A percentile compares a stretch with the other conserved stretches of the same genome.
Conservation (phyloP, 2,888 invertebrate species). For the Acanthosepion esculentum region DNA sequence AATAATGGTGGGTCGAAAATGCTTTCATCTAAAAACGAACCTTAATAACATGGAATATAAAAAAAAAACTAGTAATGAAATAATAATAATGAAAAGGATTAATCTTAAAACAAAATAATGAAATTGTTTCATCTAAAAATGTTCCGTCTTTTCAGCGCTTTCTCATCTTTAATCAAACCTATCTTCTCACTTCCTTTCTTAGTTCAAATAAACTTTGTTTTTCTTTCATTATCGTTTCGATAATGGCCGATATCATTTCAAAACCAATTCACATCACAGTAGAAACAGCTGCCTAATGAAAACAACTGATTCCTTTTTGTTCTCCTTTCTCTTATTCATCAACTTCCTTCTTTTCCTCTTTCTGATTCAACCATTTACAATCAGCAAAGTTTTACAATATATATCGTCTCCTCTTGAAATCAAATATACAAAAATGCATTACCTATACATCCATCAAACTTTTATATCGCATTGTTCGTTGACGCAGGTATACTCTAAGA, state of each 20-base stretch:
- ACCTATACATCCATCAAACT: too few relatives aligned
- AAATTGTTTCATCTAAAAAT: too few relatives aligned
- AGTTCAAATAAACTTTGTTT: neutral
- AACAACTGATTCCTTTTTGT: neutral
- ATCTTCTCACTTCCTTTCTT: neutral
- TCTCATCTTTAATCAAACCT: neutral
- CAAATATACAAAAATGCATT: neutral
- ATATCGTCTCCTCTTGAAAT: too few relatives aligned
- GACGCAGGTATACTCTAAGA: too few relatives aligned
- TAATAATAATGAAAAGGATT: too few relatives aligned
- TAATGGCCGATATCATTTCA: neutral
- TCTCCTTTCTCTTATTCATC: neutral
- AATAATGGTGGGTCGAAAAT: too few relatives aligned
- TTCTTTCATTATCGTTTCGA: neutral
- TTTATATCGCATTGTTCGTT: too few relatives aligned
- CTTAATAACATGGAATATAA: too few relatives aligned
- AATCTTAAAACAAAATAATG: too few relatives aligned
- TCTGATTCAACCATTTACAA: neutral
- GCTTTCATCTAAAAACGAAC: too few relatives aligned
- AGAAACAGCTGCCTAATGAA: neutral
- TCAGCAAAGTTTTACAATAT: neutral
- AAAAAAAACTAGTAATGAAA: too few relatives aligned
- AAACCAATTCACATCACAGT: neutral
- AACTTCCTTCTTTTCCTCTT: neutral
- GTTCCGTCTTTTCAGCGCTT: neutral